phyloP scores from a whole-genome alignment of 2,797 vertebrate genomes.

The Cirrhinus mrigala region DNA sequence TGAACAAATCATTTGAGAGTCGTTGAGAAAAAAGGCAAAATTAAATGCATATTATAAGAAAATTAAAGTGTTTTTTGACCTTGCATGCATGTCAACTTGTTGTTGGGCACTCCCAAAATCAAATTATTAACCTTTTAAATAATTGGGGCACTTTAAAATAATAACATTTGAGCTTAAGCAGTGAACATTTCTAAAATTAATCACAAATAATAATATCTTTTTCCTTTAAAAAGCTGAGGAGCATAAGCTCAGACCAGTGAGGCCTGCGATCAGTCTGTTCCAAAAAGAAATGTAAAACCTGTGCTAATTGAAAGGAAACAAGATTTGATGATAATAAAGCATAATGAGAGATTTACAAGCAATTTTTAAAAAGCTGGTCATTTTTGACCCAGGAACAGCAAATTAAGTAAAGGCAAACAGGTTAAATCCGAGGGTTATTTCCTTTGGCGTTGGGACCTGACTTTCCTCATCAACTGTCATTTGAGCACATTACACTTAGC shows the following conservation, averaged over 20 bases:
- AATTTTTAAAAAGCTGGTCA: neutral
- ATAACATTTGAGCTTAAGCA: no score
- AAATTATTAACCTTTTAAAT: no score
- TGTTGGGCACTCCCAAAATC: no score
- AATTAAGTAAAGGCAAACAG: neutral
- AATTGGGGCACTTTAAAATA: no score
- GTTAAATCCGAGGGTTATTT: neutral
- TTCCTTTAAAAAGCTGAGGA: neutral
- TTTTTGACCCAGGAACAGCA: neutral
- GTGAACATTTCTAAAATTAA: no score
- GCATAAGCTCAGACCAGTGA: neutral
- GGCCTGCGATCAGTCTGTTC: neutral
- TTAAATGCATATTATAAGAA: no score
- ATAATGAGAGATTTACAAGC: neutral
- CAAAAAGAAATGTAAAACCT: neutral
- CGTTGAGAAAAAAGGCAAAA: no score
- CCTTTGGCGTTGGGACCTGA: neutral
- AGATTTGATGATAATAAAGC: neutral
- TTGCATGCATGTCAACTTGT: no score
- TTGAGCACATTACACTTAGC: neutral
- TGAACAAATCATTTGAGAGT: no score
- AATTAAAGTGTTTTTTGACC: no score
- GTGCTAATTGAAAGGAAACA: neutral
- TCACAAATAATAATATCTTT: neutral
- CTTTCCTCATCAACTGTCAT: neutral